Evolutionary conservation across 1,140 invertebrate genomes (phyloP).

Genomic region (Marisa cornuarietis): DNA sequence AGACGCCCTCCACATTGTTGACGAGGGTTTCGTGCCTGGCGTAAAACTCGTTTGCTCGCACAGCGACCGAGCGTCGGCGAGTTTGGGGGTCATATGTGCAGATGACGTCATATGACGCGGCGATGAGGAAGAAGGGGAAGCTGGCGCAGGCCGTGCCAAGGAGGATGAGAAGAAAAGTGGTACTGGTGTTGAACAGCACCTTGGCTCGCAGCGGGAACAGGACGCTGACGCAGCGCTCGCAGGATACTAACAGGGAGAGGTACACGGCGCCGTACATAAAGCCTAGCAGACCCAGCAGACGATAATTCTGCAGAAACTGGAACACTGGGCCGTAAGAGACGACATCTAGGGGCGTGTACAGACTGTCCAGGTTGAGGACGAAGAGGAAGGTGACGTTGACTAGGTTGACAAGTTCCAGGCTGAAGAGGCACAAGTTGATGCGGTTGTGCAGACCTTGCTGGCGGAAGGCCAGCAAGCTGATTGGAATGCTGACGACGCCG

Average conservation of each 20-base stretch:
- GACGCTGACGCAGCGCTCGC: background rate
- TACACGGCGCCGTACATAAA: background rate
- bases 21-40: background rate
- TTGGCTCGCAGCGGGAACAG: background rate
- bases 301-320: background rate
- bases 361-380: background rate
- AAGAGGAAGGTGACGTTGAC: background rate
- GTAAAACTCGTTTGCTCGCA: background rate
- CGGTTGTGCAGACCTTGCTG: background rate
- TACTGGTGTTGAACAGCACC: background rate
- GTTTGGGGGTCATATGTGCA: background rate
- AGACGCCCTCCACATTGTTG: background rate
- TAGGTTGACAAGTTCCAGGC: background rate
- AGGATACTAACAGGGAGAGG: background rate
- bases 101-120: background rate
- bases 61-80: no score
- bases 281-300: background rate
- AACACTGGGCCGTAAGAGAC: background rate
- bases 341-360: background rate
- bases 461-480: background rate
- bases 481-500: background rate
- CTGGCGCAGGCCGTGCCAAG: background rate
- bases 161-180: background rate
- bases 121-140: background rate
- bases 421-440: slow-evolving; percentile 9